Base-by-base conservation (phyloP, 2,888 invertebrate genomes). In the Megamerina dolium region DNA sequence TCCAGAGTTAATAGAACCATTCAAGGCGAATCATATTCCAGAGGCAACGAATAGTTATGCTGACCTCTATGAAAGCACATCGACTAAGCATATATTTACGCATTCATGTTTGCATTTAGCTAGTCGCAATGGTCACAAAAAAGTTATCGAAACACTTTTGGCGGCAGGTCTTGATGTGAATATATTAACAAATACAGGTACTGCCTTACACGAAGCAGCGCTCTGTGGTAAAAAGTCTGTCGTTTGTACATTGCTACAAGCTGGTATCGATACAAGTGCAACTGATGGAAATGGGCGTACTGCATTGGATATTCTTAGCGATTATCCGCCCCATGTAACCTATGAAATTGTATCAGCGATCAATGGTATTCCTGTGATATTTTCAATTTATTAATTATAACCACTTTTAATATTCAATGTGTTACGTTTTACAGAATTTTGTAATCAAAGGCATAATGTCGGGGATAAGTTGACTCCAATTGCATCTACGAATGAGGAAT, bases 161-260 rank as follows among this genome's bases (percentile, higher is more conserved):
- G 79, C 83, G 10, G 86, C 88, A n/a, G 93, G 93, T 0, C 83
- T 92, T 59, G 84, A 89, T 66, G 87, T 92, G 6, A 92, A 94
- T 72, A 79, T 86, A 40, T 77, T 86, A 56, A 91, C 92, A 5
- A 81, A 83, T 53, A 79, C 83, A 20, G 94, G 95, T 1, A 90
- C 91, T 12, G 89, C 94, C 0, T 76, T 95, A 49, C 94, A 95
- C 75, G 93, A 94, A 67, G 93, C 94, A 0, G 90, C 92, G 0
- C 77, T 91, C 21, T 92, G 85, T 70, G 92, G 92, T 5, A 92
- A 93, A 68, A 82, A 86, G 54, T 87, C 88, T 48, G 91, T 93
- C 12, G 92, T 90, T 18, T 77, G 84, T 41, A 77, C 85, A 0
- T 75, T 94, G 27, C 74, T 94, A 16, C 83, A 85, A 51, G 78